Evolutionary conservation across 2,113 vertebrate genomes (phyloP), one percentile per base, ranked within the genome.

Genomic region (Calidris pugnax): DNA sequence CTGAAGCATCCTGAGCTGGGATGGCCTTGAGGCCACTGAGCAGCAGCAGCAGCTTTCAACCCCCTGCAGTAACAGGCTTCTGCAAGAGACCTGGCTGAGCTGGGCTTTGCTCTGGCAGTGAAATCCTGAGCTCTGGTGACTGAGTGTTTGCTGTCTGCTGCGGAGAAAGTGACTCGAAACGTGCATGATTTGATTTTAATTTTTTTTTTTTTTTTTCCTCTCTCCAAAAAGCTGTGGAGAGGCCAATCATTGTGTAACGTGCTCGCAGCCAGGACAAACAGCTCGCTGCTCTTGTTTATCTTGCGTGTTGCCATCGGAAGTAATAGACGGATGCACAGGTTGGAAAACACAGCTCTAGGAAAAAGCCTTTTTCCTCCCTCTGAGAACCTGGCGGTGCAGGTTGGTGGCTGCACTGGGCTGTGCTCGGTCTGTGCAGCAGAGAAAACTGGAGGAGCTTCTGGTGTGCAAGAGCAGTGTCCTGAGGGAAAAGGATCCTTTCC

Each of bases 351-450:
- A 43, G 66, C 5, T 43, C 6, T 13, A n/a, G 87, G 62, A n/a
- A 79, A 75, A 81, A 75, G 35, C 24, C 11, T 81, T 55, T 93
- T 48, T 62, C 15, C 50, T 33, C 8, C 20, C 53, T 32, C 51
- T 11, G 28, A 41, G 71, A 39, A 50, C 0, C 3, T 11, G 51
- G 5, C 4, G 0, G 1, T 20, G 8, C 28, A 16, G 57, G 24
- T 21, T 26, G 33, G 26, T 59, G 53, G 18, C 32, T n/a, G 56
- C 8, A 1, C 66, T 82, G 10, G 51, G 41, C 66, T 60, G 32
- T n/a, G 82, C 6, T 41, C 33, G 6, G 8, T 21, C 64, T 9
- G 33, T 2, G 5, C 15, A 8, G 28, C 53, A 14, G 39, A 10
- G 73, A 9, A 53, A 39, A 20, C 56, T 18, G 56, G 37, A 18